These are phyloP conservation scores for Antheraea assamensis DNA, from an alignment of 2,888 invertebrate species.

Conservation along the genomic window DNA sequence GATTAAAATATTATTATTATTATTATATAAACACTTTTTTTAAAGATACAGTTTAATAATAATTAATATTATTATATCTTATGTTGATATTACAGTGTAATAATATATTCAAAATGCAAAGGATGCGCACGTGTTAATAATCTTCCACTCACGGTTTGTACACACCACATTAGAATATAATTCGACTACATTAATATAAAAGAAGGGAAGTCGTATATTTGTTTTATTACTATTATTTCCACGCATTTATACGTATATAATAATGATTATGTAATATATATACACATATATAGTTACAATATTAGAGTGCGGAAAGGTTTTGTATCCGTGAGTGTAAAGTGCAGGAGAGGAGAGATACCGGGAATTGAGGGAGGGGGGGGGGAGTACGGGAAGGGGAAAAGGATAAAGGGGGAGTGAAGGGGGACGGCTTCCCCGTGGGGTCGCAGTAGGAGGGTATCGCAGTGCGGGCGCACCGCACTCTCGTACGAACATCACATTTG, in stretches of 20 bases:
- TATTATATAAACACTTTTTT: constrained; percentile 43
- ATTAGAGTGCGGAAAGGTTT: not conserved
- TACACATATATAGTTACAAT: not conserved
- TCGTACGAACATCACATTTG: constrained; percentile 56
- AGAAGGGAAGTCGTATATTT: constrained; percentile 19
- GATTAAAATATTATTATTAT: constrained; percentile 78
- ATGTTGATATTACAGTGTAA: constrained; percentile 71
- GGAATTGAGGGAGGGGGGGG: not conserved
- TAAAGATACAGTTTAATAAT: constrained; percentile 63
- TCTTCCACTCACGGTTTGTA: constrained; percentile 43
- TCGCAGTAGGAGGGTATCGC: constrained; percentile 33
- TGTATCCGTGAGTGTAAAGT: constrained; percentile 15
- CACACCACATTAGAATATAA: constrained; percentile 8
- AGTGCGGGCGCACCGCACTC: constrained; percentile 37
- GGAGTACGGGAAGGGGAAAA: constrained; percentile 27
- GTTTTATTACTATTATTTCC: constrained; percentile 6
- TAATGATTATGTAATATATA: constrained; percentile 16
- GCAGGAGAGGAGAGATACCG: not conserved
- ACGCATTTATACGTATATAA: constrained; percentile 13
- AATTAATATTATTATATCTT: constrained; percentile 52
- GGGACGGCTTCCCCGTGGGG: constrained; percentile 10
- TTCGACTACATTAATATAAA: constrained; percentile 15
- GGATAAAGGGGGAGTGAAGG: constrained; percentile 20
- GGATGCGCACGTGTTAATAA: constrained; percentile 41
- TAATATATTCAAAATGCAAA: constrained; percentile 57